Conservation (phyloP, 2,113 vertebrate species). For the Morone saxatilis region DNA sequence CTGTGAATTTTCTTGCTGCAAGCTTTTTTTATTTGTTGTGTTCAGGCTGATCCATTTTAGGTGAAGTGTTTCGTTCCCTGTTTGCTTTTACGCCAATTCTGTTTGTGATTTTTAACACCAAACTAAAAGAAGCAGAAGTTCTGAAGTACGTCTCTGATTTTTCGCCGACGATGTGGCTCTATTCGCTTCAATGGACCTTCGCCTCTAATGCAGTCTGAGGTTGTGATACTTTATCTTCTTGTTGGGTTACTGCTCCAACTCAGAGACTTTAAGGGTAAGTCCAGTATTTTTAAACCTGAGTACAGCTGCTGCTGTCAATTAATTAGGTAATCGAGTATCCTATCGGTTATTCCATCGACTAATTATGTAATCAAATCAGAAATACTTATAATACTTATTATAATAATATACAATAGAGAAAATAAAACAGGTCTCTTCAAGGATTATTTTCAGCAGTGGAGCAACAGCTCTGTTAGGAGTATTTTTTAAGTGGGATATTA, state of each 20-base stretch:
- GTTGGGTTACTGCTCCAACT: not conserved
- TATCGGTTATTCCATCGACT: too few species aligned
- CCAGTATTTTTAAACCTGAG: too few species aligned
- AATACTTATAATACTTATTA: too few species aligned
- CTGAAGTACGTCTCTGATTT: not conserved
- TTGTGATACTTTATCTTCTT: not conserved
- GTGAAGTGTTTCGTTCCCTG: not conserved
- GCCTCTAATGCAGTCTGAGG: not conserved
- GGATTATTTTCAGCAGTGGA: too few species aligned
- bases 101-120: not conserved
- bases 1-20: not conserved
- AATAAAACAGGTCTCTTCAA: too few species aligned
- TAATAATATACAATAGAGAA: too few species aligned
- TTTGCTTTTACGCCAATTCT: not conserved
- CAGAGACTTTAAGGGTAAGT: not conserved
- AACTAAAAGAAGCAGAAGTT: not conserved
- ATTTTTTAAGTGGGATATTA: too few species aligned
- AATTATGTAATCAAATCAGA: too few species aligned
- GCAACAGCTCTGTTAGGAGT: too few species aligned
- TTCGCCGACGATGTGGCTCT: conserved; percentile 1
- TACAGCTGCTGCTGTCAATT: too few species aligned
- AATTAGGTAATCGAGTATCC: too few species aligned
- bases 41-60: not conserved
- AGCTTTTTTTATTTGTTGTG: not conserved
- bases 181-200: not conserved